Percentiles rank a stretch among this genome's conserved stretches.
Evolutionary conservation across 2,888 invertebrate genomes (phyloP).

Genomic region (Pimpla rufipes): DNA sequence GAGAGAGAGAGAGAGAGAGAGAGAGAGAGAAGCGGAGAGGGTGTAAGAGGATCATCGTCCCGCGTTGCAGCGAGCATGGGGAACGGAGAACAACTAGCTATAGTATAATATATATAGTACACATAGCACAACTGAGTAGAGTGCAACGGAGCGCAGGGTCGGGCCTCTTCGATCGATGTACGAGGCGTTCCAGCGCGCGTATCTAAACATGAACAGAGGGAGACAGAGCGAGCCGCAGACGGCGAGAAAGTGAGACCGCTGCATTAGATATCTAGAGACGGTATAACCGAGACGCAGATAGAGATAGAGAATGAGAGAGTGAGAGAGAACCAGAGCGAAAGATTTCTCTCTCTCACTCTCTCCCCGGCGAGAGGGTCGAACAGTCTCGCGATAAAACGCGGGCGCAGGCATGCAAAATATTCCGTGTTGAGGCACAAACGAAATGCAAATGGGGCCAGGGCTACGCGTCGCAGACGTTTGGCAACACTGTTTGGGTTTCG

Average conservation of each 20-base stretch:
- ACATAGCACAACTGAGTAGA: constrained; percentile 18
- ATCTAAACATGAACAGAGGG: constrained; percentile 69
- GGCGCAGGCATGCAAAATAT: constrained; percentile 79
- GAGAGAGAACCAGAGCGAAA: not conserved
- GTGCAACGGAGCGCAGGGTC: constrained; percentile 54
- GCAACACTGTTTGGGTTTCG: constrained; percentile 83
- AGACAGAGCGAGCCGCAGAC: not conserved
- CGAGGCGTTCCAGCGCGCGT: constrained; percentile 58
- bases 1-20: not conserved
- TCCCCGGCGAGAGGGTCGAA: constrained; percentile 3
- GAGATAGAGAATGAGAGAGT: constrained; percentile 4
- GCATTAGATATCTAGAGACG: constrained; percentile 37
- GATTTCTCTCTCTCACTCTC: not conserved
- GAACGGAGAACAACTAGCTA: constrained; percentile 11
- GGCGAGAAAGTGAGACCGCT: constrained; percentile 48
- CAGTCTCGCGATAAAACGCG: constrained; percentile 64
- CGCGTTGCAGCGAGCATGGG: constrained; percentile 9
- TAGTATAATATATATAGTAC: constrained; percentile 19
- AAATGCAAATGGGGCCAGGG: constrained; percentile 83
- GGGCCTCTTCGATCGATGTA: constrained; percentile 70
- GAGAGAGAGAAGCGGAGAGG: not conserved
- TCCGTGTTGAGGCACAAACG: constrained; percentile 82
- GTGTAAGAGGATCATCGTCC: constrained; percentile 19
- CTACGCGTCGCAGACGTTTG: constrained; percentile 82
- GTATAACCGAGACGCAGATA: not conserved